Base-by-base conservation (phyloP, 2,113 vertebrate species). In the Alces alces region DNA sequence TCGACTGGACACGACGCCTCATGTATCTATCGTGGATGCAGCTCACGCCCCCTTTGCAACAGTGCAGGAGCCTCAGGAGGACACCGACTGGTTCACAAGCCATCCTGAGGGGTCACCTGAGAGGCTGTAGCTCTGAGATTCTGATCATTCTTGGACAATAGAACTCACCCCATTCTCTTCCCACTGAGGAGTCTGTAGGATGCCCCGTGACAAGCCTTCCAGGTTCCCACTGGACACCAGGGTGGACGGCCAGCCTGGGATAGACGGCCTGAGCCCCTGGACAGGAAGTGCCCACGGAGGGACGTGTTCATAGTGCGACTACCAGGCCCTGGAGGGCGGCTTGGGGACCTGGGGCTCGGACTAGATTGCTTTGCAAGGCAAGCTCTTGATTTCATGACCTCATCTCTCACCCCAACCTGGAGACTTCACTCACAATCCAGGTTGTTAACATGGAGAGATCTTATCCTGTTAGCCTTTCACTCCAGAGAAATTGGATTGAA, bases 391-490 rank as follows among this genome's bases (percentile, higher is more conserved):
- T 96, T 92, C 39, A 7, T 95, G 91, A 95, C 96, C 98, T 91
- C 86, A 78, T 79, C 83, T 91, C 82, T 66, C 9, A 23, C 93
- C 92, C 60, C 79, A 89, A 28, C 91, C 83, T 89, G 0, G 28
- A 93, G 97, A 92, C 93, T 97, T 97, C 89, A 86, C 93, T 97
- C 92, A 89, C 92, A 89, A 64, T 79, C 91, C 95, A 87, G 89
- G 89, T 93, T 96, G 97, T 97, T 97, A 98, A 95, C 96, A 93
- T 30, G 39, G 47, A 97, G 92, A 30, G 89, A 97, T 98, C 96
- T 98, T 98, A 96, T 96, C 98, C 89, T 93, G 91, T 96, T 97
- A 97, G 92, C 93, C 95, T 97, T 97, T 97, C 58, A 54, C 96
- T 97, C 21, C 1, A 87, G 92, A 93, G 95, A 97, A 97, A 97